These are phyloP conservation scores for Coregonus suidteri DNA, from an alignment of 2,797 vertebrate species.

Conservation along the genomic window DNA sequence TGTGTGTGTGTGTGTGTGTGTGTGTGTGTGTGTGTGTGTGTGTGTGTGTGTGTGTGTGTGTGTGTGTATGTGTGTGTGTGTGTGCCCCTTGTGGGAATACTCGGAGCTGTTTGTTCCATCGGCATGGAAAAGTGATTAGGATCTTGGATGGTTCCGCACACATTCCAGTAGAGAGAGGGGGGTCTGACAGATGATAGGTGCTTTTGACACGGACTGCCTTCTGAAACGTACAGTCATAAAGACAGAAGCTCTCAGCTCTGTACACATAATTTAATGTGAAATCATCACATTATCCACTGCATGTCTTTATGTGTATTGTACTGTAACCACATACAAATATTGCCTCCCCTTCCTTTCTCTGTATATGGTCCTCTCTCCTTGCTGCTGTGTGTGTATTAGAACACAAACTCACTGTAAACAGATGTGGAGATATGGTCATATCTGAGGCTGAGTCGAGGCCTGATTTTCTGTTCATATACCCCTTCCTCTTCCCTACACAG, in stretches of 20 bases:
- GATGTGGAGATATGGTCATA: not conserved
- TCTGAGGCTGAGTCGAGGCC: not conserved
- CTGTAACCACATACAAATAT: not conserved
- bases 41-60: conserved; percentile 1
- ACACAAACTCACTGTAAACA: not conserved
- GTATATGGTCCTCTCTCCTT: no score
- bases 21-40: conserved; percentile 4
- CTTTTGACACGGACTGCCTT: not conserved
- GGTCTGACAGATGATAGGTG: not conserved
- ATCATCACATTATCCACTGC: not conserved
- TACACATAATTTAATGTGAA: not conserved
- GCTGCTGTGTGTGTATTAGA: no score
- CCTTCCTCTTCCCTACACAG: not conserved
- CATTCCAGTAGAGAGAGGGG: not conserved
- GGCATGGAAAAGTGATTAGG: conserved; percentile 2
- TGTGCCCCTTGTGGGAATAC: not conserved
- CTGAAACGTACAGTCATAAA: conserved; percentile 2
- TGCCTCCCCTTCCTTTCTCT: no score
- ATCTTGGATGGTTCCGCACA: not conserved
- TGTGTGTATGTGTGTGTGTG: not conserved
- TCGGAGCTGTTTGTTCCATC: not conserved
- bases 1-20: conserved; percentile 6
- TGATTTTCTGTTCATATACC: conserved; percentile 1
- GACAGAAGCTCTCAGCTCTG: conserved; percentile 6
- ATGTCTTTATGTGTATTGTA: not conserved